Evolutionary conservation across 2,113 vertebrate species (phyloP).

Genomic region (Peromyscus maniculatus): DNA sequence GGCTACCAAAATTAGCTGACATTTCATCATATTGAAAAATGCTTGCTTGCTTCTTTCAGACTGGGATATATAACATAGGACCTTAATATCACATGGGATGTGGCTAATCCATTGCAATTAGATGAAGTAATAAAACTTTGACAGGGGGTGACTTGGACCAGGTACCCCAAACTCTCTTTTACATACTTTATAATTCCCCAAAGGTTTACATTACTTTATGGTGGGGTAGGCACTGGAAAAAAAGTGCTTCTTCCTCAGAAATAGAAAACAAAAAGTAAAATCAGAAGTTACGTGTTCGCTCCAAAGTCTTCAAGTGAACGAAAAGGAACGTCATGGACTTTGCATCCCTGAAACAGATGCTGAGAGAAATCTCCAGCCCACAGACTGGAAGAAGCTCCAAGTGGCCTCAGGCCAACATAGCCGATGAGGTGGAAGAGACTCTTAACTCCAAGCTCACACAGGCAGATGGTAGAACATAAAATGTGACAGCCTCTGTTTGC

Average conservation of each 20-base stretch:
- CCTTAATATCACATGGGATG: background rate
- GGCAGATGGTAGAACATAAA: background rate
- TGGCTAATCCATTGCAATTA: background rate
- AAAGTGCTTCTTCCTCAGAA: background rate
- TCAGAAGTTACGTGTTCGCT: slow-evolving; percentile 24
- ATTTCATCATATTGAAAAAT: background rate
- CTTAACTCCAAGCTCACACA: background rate
- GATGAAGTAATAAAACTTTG: background rate
- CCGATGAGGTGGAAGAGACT: background rate
- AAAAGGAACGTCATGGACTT: background rate
- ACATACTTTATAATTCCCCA: slow-evolving; percentile 26
- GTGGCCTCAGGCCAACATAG: background rate
- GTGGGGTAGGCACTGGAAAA: background rate
- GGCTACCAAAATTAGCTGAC: slow-evolving; percentile 1
- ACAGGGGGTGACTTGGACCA: background rate
- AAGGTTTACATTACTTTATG: background rate
- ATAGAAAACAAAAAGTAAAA: slow-evolving; percentile 59
- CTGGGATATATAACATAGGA: background rate
- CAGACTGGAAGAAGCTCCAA: background rate
- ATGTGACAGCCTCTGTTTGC: background rate
- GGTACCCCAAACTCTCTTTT: background rate
- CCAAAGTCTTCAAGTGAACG: background rate
- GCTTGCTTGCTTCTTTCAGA: background rate
- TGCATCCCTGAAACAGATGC: background rate
- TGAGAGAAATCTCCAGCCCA: background rate